Base-by-base conservation (phyloP, 2,888 invertebrate genomes). In the Drosophila multiciliata region DNA sequence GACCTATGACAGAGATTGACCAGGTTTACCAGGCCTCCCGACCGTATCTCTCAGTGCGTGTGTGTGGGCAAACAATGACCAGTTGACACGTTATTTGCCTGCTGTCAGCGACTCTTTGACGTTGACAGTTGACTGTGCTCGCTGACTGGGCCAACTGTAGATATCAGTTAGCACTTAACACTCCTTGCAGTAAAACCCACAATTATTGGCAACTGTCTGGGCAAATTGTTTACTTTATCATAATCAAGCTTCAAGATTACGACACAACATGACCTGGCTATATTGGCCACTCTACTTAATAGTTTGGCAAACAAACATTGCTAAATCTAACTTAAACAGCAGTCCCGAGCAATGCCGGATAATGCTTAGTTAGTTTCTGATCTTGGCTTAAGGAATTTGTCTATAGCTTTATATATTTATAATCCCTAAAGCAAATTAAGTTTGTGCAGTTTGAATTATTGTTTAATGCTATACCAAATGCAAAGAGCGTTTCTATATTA, bases 181-280 rank as follows among this genome's bases (percentile, higher is more conserved):
- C 45, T 58, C 49, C 66, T 17, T 35, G 57, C 20, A 9, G 26
- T 40, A 54, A 71, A 62, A 72, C 77, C 81, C 63, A 66, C 81
- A 86, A 85, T 85, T 85, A 83, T 83, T 83, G 68, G 73, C 87
- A 72, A 80, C 60, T 83, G 71, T 50, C 52, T n/a, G 59, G 50
- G 35, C 36, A 48, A 15, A n/a, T 73, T 87, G 67, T 84, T 85
- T 68, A 52, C 57, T 9, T 23, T 20, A 54, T 17, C 50, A 50
- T 57, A 76, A 49, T 67, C 57, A 73, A 70, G 63, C 66, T 66
- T 69, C 57, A 53, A 63, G 57, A 64, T 64, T 76, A 32, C 49
- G 49, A 32, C 33, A 11, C 12, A 15, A 50, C 48, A 64, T 64
- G 68, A 57, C 42, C 49, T 52, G 38, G 11, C 59, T 36, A 11